phyloP scores from a whole-genome alignment of 92 coral and sea anemone genomes.

The Zoanthus solanderi region DNA sequence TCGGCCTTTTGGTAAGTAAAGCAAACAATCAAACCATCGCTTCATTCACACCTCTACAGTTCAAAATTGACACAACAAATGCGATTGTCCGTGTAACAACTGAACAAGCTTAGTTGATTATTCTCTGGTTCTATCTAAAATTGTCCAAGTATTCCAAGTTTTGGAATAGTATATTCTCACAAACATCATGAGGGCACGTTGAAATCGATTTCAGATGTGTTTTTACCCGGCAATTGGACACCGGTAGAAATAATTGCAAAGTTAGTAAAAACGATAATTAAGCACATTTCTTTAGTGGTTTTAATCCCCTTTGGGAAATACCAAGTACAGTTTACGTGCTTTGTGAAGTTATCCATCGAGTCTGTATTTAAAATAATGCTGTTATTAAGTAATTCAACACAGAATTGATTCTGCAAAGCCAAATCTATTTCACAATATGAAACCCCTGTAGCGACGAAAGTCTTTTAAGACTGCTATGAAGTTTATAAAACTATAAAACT shows the following conservation, averaged over 20 bases:
- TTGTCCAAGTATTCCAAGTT: not conserved
- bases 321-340: slow-evolving; percentile 12
- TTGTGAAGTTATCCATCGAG: slow-evolving; percentile 8
- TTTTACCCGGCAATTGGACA: slow-evolving; percentile 26
- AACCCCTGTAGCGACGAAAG: slow-evolving; percentile 31
- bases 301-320: slow-evolving; percentile 26
- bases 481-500: slow-evolving; percentile 64
- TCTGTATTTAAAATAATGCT: slow-evolving; percentile 17
- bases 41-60: slow-evolving; percentile 39
- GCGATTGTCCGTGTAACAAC: slow-evolving; percentile 12
- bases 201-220: not conserved
- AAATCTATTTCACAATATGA: not conserved
- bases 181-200: not conserved
- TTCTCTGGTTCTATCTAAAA: not conserved
- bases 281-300: slow-evolving; percentile 7
- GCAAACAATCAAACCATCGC: slow-evolving; percentile 36
- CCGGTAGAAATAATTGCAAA: slow-evolving; percentile 46
- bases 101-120: slow-evolving; percentile 20
- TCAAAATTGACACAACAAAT: slow-evolving; percentile 34
- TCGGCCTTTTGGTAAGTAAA: slow-evolving; percentile 26
- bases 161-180: not conserved
- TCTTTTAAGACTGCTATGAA: slow-evolving; percentile 1
- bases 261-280: slow-evolving; percentile 46
- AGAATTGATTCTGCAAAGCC: not conserved
- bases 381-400: not conserved